Evolutionary conservation across 2,888 invertebrate species (phyloP).

Genomic region (Oligia fasciuncula): DNA sequence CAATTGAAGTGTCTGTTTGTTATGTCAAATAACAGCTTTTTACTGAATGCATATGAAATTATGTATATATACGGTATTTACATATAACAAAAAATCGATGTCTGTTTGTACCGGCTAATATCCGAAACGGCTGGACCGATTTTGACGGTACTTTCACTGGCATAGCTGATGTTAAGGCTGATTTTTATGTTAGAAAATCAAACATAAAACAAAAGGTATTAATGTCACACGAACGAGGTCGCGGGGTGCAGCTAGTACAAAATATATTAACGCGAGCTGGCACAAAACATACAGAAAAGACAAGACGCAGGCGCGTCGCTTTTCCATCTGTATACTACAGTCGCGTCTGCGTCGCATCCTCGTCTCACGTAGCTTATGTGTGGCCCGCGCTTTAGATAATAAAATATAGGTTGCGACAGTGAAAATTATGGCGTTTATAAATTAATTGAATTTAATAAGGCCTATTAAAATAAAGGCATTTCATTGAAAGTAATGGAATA

Average conservation of each 20-base stretch:
- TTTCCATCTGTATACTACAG: neutral
- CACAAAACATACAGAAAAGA: neutral
- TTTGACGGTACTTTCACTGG: neutral
- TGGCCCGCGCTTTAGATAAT: neutral
- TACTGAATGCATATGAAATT: neutral
- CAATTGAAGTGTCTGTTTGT: neutral
- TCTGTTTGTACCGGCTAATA: neutral
- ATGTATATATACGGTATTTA: neutral
- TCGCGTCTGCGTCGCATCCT: neutral
- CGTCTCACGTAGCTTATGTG: neutral
- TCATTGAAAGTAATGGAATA: conserved; percentile 7
- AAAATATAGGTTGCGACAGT: neutral
- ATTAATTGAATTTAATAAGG: neutral
- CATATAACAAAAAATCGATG: neutral
- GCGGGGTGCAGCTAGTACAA: neutral
- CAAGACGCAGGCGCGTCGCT: neutral
- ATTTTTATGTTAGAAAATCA: neutral
- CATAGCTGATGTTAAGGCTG: neutral
- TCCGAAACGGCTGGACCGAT: neutral
- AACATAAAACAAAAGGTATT: too few relatives aligned
- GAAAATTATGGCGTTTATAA: neutral
- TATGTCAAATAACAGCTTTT: neutral
- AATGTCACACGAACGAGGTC: too few relatives aligned
- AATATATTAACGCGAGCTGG: neutral
- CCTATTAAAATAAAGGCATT: conserved; percentile 8